These are phyloP conservation scores for Pomatorhinus ruficollis DNA, from an alignment of 2,113 vertebrate genomes.

Conservation along the genomic window DNA sequence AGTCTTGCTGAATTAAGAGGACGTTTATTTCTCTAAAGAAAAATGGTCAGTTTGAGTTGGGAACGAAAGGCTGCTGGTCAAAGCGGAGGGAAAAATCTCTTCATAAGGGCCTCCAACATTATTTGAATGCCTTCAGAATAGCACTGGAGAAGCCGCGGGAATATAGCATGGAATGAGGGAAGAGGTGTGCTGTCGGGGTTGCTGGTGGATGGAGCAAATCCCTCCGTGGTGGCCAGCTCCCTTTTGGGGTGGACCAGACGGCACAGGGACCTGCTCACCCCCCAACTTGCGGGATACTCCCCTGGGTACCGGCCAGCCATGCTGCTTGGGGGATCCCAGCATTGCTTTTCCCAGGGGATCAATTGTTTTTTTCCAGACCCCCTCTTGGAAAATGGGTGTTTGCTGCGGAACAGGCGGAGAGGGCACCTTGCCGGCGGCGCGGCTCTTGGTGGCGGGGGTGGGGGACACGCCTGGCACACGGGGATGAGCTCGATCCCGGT, in stretches of 20 bases:
- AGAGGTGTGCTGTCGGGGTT: rapidly evolving
- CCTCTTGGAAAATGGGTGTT: neutral
- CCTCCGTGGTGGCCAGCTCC: rapidly evolving
- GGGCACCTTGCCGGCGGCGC: rapidly evolving
- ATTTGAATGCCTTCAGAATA: neutral
- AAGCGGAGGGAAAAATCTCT: neutral
- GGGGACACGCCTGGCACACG: neutral
- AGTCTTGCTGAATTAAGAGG: neutral
- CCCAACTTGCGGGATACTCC: neutral
- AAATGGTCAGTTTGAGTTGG: rapidly evolving
- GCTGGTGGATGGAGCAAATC: rapidly evolving
- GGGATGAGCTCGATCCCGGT: neutral
- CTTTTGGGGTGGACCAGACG: neutral
- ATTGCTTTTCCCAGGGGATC: neutral
- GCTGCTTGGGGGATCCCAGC: neutral
- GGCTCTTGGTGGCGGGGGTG: neutral
- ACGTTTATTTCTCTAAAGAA: neutral
- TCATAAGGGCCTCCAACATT: neutral
- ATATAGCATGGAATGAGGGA: neutral
- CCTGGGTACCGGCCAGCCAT: neutral
- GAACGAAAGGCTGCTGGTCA: neutral
- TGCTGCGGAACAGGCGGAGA: rapidly evolving
- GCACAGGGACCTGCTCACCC: rapidly evolving
- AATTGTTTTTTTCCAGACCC: neutral
- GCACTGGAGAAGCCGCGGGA: rapidly evolving